phyloP scores from a whole-genome alignment of 2,888 invertebrate species.

The Nemapogon koenigi region DNA sequence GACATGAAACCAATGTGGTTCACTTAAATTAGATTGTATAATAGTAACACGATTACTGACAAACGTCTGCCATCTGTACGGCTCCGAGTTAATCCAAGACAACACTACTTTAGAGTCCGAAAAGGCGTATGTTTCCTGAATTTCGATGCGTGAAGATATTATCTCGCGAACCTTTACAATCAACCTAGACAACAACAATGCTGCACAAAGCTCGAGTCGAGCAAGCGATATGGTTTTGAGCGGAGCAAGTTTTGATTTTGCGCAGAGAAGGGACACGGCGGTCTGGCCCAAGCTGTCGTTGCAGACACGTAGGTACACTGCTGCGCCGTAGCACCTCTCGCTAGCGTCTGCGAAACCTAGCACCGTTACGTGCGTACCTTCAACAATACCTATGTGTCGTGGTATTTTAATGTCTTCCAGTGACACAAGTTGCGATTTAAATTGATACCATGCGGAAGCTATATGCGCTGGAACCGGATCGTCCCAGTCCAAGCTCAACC shows the following conservation, averaged over 20 bases:
- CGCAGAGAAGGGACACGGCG: not conserved
- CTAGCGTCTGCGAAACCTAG: conserved; percentile 7
- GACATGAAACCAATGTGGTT: conserved; percentile 11
- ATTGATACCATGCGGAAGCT: not conserved
- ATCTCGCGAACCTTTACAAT: not conserved
- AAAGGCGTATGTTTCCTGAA: conserved; percentile 12
- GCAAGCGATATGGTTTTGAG: conserved; percentile 9
- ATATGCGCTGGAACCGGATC: not conserved
- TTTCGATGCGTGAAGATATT: conserved; percentile 8
- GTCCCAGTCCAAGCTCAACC: conserved; percentile 6
- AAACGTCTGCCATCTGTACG: conserved; percentile 13
- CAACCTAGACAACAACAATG: conserved; percentile 8
- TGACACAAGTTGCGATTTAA: not conserved
- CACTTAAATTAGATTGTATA: conserved; percentile 9
- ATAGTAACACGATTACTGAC: conserved; percentile 13
- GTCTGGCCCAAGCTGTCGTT: not conserved
- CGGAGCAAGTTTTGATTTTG: conserved; percentile 8
- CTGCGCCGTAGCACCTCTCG: conserved; percentile 7
- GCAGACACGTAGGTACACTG: conserved; percentile 3
- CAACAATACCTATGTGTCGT: conserved; percentile 1
- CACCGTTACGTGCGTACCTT: not conserved
- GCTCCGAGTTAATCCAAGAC: conserved; percentile 14
- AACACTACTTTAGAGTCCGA: conserved; percentile 14
- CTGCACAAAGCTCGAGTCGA: conserved; percentile 12
- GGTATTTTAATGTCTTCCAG: not conserved